Base-by-base conservation (phyloP, 2,888 invertebrate genomes). In the Iphiclides podalirius region DNA sequence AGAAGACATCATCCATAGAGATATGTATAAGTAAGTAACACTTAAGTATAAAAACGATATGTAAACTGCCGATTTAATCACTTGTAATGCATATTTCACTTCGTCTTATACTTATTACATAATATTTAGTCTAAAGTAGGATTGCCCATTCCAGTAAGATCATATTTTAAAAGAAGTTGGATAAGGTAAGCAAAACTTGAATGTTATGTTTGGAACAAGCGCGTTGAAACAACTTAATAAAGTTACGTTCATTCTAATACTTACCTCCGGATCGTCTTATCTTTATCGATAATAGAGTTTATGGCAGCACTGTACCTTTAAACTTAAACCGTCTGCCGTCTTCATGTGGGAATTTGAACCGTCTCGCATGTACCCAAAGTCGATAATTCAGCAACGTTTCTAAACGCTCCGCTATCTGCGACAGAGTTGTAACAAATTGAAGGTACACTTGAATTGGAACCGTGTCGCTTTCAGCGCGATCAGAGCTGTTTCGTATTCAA, bases 241-340 rank as follows among this genome's bases (percentile, higher is more conserved):
- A 67, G 64, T 71, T 69, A 67, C 71, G 70, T 73, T 64, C 67
- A 63, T 65, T 70, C 70, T 74, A 75, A 76, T 73, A 72, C 68
- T 68, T 67, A 73, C 75, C 70, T 72, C 63, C 60, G 60, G 54
- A 62, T 55, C 56, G 58, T 63, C 67, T 77, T 77, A 79, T 77
- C 79, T 77, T 59, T 74, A 74, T 77, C 76, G 76, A 76, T 79
- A 77, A 77, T 75, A 61, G 65, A 66, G 70, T 78, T 77, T 73
- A 74, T 74, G 68, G 67, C 66, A 72, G 70, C 77, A 72, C 73
- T 71, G 67, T 57, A 67, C 68, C 59, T 61, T 52, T 55, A n/a
- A 43, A 42, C 43, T 44, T 38, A 12, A 14, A 28, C 59, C 53
- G 46, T 59, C 54, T 28, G 12, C n/a, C 28, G 17, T 11, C 0